These are phyloP conservation scores for Herpailurus yagouaroundi DNA, from an alignment of 2,113 vertebrate species.

Conservation along the genomic window DNA sequence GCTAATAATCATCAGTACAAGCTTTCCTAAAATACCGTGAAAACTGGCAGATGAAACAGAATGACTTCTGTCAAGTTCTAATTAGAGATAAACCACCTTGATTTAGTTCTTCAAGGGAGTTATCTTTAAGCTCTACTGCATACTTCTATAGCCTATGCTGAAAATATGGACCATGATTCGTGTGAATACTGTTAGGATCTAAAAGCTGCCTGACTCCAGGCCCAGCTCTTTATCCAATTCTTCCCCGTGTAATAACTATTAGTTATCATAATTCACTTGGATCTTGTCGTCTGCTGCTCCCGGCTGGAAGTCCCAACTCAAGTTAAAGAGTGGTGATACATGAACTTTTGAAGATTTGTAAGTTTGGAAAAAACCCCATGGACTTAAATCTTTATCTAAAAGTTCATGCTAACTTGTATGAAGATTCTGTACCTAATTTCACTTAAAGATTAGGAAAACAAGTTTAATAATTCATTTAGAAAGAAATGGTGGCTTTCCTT, in stretches of 20 bases:
- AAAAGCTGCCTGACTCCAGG: conserved; percentile 39
- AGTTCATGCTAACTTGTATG: background rate
- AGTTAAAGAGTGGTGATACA: background rate
- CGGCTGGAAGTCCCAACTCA: conserved; percentile 38
- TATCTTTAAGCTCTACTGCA: background rate
- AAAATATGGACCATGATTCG: conserved; percentile 19
- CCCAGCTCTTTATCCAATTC: background rate
- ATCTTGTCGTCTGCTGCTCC: background rate
- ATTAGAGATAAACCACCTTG: background rate
- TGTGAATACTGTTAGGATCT: background rate
- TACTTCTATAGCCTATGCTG: background rate
- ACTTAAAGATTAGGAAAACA: background rate
- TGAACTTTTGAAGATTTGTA: conserved; percentile 31
- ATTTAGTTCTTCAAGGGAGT: background rate
- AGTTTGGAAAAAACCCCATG: background rate
- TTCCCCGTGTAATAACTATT: conserved; percentile 46
- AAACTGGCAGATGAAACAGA: conserved; percentile 4
- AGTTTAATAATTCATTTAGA: background rate
- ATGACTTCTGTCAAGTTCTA: conserved; percentile 26
- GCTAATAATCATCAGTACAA: background rate
- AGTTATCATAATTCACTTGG: conserved; percentile 45
- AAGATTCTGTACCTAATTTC: background rate
- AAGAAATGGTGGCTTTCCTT: background rate
- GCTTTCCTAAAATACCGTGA: background rate
- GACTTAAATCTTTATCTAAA: background rate